Evolutionary conservation across 1,140 invertebrate species (phyloP), one percentile per base, ranked within the genome.

Genomic region (Bombus terrestris): DNA sequence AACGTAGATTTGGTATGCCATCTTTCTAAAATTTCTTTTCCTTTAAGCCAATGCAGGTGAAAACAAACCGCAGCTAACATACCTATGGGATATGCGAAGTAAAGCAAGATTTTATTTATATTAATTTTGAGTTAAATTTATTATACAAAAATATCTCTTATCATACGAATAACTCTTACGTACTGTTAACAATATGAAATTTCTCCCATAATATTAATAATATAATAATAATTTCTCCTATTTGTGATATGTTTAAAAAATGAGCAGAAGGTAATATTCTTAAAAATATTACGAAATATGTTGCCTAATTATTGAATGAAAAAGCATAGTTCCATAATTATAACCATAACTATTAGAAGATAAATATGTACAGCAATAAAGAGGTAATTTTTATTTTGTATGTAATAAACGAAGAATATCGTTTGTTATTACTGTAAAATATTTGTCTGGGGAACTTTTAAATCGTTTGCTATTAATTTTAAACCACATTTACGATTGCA

Each of bases 31-130:
- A 69, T 84, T 84, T 81, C 89, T 10, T 84, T 92, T 53, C 81
- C 85, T 74, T 75, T 87, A 28, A 91, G 69, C 90, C 90, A 91
- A 32, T 91, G 87, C 25, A 92, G 68, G 28, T 92, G 88, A 68
- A 92, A 92, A 75, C 90, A 92, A 28, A 91, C 69, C 32, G 68
- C 86, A 53, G 91, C 87, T 69, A 91, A 73, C 3, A 74, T 73
- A 76, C 87, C 91, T 92, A 39, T 47, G 41, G 32, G 69, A 69
- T 13, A 39, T 25, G 10, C 13, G 2, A 43, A 47, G 18, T 32
- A 1, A 43, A 28, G 32, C 25, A 47, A 18, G 5, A 57, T 37
- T 64, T 66, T 66, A 37, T 28, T 28, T 35, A 15, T 35, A 35
- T 43, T 57, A 28, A 76, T 18, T 66, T 28, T 32, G 37, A 47